Conservation (phyloP, 2,113 vertebrate species). For the Zapornia atra region DNA sequence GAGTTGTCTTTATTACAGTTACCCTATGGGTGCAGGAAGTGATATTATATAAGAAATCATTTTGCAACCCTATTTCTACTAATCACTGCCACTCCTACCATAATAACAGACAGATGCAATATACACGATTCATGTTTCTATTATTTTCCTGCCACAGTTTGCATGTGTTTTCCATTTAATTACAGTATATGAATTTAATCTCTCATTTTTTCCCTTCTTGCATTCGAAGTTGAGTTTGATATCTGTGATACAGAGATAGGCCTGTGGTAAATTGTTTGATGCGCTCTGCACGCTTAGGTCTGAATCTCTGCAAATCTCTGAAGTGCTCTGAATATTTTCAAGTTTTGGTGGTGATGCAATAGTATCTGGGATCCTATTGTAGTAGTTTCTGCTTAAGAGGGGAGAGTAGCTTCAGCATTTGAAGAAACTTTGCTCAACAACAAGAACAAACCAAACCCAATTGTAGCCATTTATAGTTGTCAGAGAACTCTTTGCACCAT, state of each 20-base stretch:
- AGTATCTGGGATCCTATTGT: not conserved
- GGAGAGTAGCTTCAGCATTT: not conserved
- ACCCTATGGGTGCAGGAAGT: constrained; percentile 33
- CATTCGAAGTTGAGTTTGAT: constrained; percentile 40
- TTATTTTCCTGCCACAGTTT: constrained; percentile 57
- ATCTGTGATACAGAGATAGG: constrained; percentile 27
- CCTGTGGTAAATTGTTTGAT: not conserved
- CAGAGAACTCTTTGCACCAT: not conserved
- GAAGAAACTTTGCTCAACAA: not conserved
- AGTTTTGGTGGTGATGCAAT: not conserved
- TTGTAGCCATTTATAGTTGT: not conserved
- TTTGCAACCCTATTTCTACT: constrained; percentile 56
- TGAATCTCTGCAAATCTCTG: constrained; percentile 6
- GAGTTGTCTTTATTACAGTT: constrained; percentile 18
- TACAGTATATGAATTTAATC: constrained; percentile 21
- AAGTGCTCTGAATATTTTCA: constrained; percentile 22
- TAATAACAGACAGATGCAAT: constrained; percentile 64
- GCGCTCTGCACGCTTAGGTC: not conserved
- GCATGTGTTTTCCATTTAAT: constrained; percentile 69
- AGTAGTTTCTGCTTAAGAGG: not conserved
- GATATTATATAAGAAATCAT: constrained; percentile 48
- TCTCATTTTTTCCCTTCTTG: constrained; percentile 17
- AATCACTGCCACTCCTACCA: constrained; percentile 58
- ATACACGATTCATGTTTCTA: constrained; percentile 30
- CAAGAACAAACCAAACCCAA: not conserved